Evolutionary conservation across 2,888 invertebrate species (phyloP), one percentile per base, ranked within the genome.

Genomic region (Megalurothrips usitatus): DNA sequence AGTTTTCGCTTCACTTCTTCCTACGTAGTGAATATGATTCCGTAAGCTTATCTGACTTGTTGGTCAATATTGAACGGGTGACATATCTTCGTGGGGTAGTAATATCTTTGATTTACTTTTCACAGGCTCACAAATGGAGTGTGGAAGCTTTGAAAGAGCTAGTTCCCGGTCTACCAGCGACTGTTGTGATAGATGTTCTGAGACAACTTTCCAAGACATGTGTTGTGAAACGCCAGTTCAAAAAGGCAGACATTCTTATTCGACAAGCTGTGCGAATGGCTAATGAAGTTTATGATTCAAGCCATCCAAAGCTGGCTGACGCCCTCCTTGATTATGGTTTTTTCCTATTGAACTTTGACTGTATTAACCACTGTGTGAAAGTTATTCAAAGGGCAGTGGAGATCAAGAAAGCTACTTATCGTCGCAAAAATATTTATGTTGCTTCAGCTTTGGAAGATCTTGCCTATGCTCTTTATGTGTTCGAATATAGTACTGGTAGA

Each of bases 371-470:
- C 86, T 94, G 96, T 85, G 95, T 97, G n/a, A 91, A 92, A 84
- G 88, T 89, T 81, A 92, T 96, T 85, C 96, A 81, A 80, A 79
- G 80, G 58, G 82, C 95, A 0, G 88, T 96, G 82, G 88, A 90
- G 78, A 92, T 94, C 52, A 91, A 95, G 82, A 91, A 92, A 84
- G 88, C 89, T 81, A 92, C 96, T 85, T 96, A 96, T 88, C 95
- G 95, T 0, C 92, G 92, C 85, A 91, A 92, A 86, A 96, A 96
- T 88, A 91, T 97, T 83, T 94, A 94, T 87, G 94, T 97, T 84
- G 97, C 97, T 0, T 91, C 94, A 48, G 95, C 94, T 48, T 94
- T 96, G 87, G 97, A 97, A 88, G 97, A 97, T 88, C 89, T 97
- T 79, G 96, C 97, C 0, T 98, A 97, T 88, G 96, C 96, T 79